A percentile compares a stretch with the other conserved stretches of the same genome.
These are phyloP conservation scores for Carcharodon carcharias DNA, from an alignment of 2,797 vertebrate genomes.

Conservation along the genomic window DNA sequence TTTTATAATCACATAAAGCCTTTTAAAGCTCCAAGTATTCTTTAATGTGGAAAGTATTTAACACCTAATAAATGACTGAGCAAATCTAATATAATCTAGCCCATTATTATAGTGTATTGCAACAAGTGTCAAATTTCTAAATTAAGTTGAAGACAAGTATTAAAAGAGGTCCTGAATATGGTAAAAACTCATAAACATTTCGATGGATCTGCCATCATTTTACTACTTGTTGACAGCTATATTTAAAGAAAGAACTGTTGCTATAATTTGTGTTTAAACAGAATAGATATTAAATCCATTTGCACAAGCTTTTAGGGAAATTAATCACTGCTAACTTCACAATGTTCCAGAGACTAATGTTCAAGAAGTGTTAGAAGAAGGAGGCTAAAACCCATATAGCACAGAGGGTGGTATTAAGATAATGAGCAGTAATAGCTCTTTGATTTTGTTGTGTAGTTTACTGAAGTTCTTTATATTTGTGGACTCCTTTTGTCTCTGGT, in stretches of 20 bases:
- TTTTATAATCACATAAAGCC: conserved; percentile 8
- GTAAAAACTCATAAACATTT: not conserved
- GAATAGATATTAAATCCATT: conserved; percentile 1
- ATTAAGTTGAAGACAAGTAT: not conserved
- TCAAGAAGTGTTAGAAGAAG: not conserved
- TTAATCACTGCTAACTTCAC: not conserved
- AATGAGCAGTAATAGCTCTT: not conserved
- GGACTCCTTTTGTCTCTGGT: not conserved
- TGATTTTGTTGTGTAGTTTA: not conserved
- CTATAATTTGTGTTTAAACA: conserved; percentile 22
- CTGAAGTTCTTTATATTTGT: not conserved
- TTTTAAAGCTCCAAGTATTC: not conserved
- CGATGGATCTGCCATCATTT: not conserved
- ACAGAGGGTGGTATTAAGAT: not conserved
- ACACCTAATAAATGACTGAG: not conserved
- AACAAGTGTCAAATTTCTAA: not conserved
- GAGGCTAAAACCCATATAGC: not conserved
- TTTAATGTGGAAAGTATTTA: not conserved
- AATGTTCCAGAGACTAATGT: not conserved
- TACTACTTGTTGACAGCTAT: conserved; percentile 1
- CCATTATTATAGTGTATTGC: not conserved
- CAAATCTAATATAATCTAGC: not conserved
- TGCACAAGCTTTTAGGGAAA: not conserved
- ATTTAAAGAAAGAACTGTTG: not conserved
- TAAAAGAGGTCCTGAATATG: not conserved